Conservation (phyloP, 2,797 vertebrate species). For the Xiphophorus birchmanni region DNA sequence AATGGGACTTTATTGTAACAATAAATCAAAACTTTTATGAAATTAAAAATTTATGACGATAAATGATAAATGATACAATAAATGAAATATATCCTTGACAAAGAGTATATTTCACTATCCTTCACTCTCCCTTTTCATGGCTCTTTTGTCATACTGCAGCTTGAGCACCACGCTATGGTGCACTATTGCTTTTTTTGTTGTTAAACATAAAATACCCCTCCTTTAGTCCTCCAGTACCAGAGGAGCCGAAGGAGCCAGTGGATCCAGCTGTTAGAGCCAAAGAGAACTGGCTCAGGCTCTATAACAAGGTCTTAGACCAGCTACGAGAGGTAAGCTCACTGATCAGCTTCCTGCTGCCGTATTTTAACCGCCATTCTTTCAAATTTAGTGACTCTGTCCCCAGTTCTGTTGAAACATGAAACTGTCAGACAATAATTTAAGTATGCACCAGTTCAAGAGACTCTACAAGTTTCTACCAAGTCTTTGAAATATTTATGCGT, state of each 20-base stretch:
- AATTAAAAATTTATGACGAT: no score
- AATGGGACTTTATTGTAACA: no score
- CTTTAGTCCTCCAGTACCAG: constrained; percentile 79
- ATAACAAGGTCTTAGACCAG: constrained; percentile 95
- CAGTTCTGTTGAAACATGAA: constrained; percentile 1
- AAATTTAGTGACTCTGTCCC: constrained; percentile 10
- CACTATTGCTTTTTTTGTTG: neutral
- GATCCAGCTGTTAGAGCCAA: constrained; percentile 88
- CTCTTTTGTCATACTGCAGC: neutral
- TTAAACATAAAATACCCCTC: neutral
- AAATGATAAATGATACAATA: no score
- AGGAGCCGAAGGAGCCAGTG: constrained; percentile 86
- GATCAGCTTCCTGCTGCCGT: constrained; percentile 4
- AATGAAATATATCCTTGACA: neutral
- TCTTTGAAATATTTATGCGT: constrained; percentile 74
- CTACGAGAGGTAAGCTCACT: constrained; percentile 90
- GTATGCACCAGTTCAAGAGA: constrained; percentile 44
- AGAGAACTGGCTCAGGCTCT: constrained; percentile 94
- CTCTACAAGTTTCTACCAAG: constrained; percentile 56
- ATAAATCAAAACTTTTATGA: no score
- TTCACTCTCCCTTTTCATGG: neutral
- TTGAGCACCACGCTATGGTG: neutral
- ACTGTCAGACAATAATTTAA: constrained; percentile 29
- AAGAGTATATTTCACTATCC: no score
- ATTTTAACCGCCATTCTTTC: constrained; percentile 5